Evolutionary conservation across 2,888 invertebrate species (phyloP), one percentile per base, ranked within the genome.

Genomic region (Bedellia somnulentella): DNA sequence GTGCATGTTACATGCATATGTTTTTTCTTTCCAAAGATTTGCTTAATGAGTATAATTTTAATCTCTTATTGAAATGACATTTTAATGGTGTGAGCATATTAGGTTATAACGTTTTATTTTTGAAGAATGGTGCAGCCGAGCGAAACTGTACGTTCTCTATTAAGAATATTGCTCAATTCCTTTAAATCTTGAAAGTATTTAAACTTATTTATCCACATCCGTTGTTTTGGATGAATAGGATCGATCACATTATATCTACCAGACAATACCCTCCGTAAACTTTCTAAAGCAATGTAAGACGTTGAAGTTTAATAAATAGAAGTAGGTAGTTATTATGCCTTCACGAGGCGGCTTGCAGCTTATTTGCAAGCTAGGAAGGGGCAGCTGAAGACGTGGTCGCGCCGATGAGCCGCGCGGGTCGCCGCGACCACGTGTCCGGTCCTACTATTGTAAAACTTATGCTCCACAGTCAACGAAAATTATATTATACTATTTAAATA

Each of bases 261-360:
- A 70, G 73, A 75, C 73, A 75, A 75, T 75, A 75, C 71, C 71
- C 70, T 73, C 73, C 73, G 64, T 59, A 52, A 68, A 59, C n/a
- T 49, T 57, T 55, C 61, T 53, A 52, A 59, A 61, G 50, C 48
- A 52, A 52, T 60, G 54, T 64, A 57, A 56, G n/a, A 54, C 42
- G 55, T 70, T 64, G 47, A 67, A 57, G 52, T 63, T 66, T 59
- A 52, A 62, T 68, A 12, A 18, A 34, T 73, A 73, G 71, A 62
- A 61, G 67, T 71, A 73, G 71, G 71, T 59, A 54, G 53, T 64
- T 60, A 21, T 30, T 18, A 24, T 54, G 70, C 67, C 68, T 64
- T 57, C 43, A 52, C 43, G 11, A 15, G 57, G 66, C 59, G 46
- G 59, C 59, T 58, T 54, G 59, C 55, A 49, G 49, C 47, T 37